phyloP scores from a whole-genome alignment of 2,888 invertebrate species.

The Clunio marinus region DNA sequence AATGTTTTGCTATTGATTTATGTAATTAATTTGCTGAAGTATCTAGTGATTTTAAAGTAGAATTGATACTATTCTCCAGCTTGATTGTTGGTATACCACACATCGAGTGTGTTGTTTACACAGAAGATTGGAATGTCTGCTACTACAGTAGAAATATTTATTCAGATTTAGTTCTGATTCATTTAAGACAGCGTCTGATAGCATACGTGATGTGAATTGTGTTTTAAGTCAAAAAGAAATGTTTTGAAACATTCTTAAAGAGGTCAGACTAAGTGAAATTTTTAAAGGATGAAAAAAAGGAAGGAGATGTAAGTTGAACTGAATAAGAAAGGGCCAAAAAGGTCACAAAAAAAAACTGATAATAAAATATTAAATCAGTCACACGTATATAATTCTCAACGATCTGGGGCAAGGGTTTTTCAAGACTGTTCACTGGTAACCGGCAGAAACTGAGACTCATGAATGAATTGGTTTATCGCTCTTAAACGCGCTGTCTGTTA shows the following conservation, averaged over 20 bases:
- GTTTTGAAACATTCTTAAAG: no score
- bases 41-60: not conserved
- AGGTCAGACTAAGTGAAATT: no score
- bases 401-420: not conserved
- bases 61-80: slow-evolving; percentile 16
- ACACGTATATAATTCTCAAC: slow-evolving; percentile 2
- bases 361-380: slow-evolving; percentile 10
- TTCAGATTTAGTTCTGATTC: no score
- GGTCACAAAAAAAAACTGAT: slow-evolving; percentile 6
- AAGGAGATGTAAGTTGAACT: no score
- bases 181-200: no score
- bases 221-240: no score
- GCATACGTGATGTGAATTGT: no score
- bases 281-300: no score
- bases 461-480: not conserved
- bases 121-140: slow-evolving; percentile 7
- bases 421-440: not conserved
- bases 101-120: not conserved
- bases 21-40: not conserved
- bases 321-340: no score
- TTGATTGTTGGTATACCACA: slow-evolving; percentile 4
- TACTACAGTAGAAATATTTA: no score
- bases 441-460: not conserved
- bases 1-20: not conserved
- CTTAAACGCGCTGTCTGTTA: no score